Percentiles rank a stretch among this genome's conserved stretches.
Evolutionary conservation across 1,140 invertebrate species (phyloP).

Genomic region (Melitaea cinxia): DNA sequence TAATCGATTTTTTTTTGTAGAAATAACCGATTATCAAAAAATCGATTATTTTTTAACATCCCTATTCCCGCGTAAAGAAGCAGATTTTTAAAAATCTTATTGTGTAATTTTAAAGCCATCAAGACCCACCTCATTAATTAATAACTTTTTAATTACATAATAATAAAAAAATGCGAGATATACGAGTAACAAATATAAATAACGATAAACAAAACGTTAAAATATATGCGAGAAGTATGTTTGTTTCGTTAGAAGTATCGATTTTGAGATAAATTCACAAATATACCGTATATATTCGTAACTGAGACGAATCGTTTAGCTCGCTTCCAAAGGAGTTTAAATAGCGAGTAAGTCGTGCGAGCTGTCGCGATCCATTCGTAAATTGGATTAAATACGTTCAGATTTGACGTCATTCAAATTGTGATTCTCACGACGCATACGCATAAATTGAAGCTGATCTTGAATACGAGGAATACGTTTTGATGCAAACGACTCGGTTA

Average conservation of each 20-base stretch:
- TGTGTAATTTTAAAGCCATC: too few relatives aligned
- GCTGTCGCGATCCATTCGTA: conserved; percentile 11
- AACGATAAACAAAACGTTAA: too few relatives aligned
- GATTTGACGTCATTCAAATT: conserved; percentile 19
- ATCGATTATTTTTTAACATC: too few relatives aligned
- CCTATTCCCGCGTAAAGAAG: too few relatives aligned
- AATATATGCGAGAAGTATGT: background rate
- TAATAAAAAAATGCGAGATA: too few relatives aligned
- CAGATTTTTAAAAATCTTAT: too few relatives aligned
- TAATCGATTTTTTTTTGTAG: too few relatives aligned
- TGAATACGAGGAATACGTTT: background rate
- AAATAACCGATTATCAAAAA: too few relatives aligned
- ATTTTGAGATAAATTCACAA: background rate
- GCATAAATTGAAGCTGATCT: background rate
- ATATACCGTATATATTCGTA: background rate
- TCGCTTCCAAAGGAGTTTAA: background rate
- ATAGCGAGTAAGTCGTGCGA: conserved; percentile 13
- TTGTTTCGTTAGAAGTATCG: background rate
- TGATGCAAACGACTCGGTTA: background rate
- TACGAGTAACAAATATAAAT: too few relatives aligned
- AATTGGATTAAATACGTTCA: conserved; percentile 15
- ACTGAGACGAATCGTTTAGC: conserved; percentile 19
- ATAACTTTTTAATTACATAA: too few relatives aligned
- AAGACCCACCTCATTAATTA: too few relatives aligned
- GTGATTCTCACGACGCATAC: conserved; percentile 16